These are phyloP conservation scores for Psettodes erumei DNA, from an alignment of 2,113 vertebrate genomes.

Conservation along the genomic window DNA sequence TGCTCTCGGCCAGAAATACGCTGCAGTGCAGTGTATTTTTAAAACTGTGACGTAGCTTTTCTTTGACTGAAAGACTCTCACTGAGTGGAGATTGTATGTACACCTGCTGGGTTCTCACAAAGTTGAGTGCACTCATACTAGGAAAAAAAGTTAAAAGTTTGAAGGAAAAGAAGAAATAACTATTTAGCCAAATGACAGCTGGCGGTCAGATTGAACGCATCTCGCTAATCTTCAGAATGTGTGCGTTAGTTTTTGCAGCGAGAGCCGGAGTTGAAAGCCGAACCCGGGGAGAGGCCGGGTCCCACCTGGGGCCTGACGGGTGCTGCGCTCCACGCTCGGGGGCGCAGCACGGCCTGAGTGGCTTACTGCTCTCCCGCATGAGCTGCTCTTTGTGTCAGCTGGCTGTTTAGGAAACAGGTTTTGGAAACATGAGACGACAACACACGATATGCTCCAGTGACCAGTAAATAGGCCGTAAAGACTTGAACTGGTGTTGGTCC, in stretches of 20 bases:
- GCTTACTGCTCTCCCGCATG: slow-evolving; percentile 4
- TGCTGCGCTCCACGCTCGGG: no score
- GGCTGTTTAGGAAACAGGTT: slow-evolving; percentile 12
- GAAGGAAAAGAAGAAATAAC: neutral
- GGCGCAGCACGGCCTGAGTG: no score
- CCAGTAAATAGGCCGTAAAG: neutral
- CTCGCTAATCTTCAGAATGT: neutral
- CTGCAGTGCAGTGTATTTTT: neutral
- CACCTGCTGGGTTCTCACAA: neutral
- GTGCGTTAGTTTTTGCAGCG: neutral
- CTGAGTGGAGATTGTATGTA: neutral
- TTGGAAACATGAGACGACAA: slow-evolving; percentile 21
- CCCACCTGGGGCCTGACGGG: no score
- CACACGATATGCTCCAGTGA: slow-evolving; percentile 8
- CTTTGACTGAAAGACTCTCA: neutral
- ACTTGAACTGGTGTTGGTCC: slow-evolving; percentile 9
- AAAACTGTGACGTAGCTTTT: neutral
- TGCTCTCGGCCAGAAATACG: neutral
- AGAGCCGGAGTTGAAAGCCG: no score
- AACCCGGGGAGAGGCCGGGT: neutral
- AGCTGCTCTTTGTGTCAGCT: slow-evolving; percentile 24
- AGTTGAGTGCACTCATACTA: neutral
- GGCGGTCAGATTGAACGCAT: neutral
- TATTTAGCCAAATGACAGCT: neutral
- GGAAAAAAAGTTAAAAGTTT: neutral